Conservation (phyloP, 2,888 invertebrate genomes). For the Ennomos fuscantarius region DNA sequence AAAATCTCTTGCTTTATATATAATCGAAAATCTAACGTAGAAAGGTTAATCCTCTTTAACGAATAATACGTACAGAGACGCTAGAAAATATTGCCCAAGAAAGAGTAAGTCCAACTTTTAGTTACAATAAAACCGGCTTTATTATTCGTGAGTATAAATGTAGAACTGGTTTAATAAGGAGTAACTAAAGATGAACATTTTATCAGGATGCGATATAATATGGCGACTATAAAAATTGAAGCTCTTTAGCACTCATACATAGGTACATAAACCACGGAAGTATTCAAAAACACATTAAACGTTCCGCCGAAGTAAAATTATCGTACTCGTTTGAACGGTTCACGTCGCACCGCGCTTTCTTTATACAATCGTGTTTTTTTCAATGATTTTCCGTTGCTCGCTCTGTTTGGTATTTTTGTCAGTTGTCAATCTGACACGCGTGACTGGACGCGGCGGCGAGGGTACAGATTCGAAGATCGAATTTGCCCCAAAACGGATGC, state of each 20-base stretch:
- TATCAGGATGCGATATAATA: no score
- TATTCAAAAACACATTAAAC: slow-evolving; percentile 38
- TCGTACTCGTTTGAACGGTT: slow-evolving; percentile 34
- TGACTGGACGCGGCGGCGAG: slow-evolving; percentile 57
- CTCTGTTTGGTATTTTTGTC: slow-evolving; percentile 56
- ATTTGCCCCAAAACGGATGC: slow-evolving; percentile 60
- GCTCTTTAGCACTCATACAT: no score
- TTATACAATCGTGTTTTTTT: slow-evolving; percentile 36
- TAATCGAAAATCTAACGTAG: not conserved
- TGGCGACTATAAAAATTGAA: no score
- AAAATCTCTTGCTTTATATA: no score
- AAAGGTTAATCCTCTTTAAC: not conserved
- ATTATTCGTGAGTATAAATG: not conserved
- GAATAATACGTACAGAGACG: not conserved
- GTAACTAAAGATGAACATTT: no score
- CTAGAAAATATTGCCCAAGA: not conserved
- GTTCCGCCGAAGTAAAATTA: slow-evolving; percentile 34
- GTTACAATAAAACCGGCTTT: not conserved
- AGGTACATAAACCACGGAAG: slow-evolving; percentile 27
- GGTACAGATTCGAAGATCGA: slow-evolving; percentile 58
- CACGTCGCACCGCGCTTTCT: slow-evolving; percentile 24
- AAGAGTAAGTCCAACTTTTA: not conserved
- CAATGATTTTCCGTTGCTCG: slow-evolving; percentile 44
- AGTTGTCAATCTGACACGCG: slow-evolving; percentile 74
- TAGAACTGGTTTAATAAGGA: no score